A percentile compares a stretch with the other conserved stretches of the same genome.
phyloP scores from a whole-genome alignment of 2,888 invertebrate species.

The Acanthococcus lagerstroemiae region DNA sequence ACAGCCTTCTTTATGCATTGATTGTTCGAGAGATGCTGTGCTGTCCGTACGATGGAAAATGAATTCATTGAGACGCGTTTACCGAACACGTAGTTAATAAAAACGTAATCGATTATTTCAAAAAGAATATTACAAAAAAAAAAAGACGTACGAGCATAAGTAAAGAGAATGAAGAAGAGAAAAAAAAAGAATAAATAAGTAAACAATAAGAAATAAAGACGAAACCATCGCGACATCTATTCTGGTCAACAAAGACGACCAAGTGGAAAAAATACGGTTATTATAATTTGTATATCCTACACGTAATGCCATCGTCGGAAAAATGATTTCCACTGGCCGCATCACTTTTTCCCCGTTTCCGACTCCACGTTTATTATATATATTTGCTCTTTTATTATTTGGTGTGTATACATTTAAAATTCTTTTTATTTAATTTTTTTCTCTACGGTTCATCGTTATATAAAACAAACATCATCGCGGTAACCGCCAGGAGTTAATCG shows the following conservation, averaged over 20 bases:
- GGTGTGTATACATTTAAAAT: conserved; percentile 23
- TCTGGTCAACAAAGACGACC: conserved; percentile 8
- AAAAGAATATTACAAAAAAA: neutral
- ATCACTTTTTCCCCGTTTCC: conserved; percentile 16
- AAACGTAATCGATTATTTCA: conserved; percentile 19
- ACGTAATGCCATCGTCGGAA: neutral
- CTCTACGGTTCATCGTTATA: conserved; percentile 7
- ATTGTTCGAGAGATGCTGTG: neutral
- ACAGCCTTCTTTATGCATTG: neutral
- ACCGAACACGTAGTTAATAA: conserved; percentile 23
- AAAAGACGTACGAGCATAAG: no score
- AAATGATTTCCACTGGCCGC: conserved; percentile 18
- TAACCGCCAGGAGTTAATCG: conserved; percentile 17
- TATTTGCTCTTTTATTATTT: neutral
- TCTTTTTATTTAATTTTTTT: conserved; percentile 25
- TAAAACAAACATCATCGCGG: conserved; percentile 27
- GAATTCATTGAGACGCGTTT: conserved; percentile 20
- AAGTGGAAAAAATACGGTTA: conserved; percentile 17
- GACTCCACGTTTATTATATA: conserved; percentile 20
- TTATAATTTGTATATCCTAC: conserved; percentile 10
- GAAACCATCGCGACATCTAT: conserved; percentile 15
- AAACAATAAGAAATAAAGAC: conserved; percentile 16
- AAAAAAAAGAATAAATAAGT: conserved; percentile 10
- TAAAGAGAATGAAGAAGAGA: conserved; percentile 6
- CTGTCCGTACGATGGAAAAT: conserved; percentile 16